Percentiles rank a stretch among this genome's conserved stretches.
Conservation (phyloP, 2,113 vertebrate species). For the Entomyzon cyanotis region DNA sequence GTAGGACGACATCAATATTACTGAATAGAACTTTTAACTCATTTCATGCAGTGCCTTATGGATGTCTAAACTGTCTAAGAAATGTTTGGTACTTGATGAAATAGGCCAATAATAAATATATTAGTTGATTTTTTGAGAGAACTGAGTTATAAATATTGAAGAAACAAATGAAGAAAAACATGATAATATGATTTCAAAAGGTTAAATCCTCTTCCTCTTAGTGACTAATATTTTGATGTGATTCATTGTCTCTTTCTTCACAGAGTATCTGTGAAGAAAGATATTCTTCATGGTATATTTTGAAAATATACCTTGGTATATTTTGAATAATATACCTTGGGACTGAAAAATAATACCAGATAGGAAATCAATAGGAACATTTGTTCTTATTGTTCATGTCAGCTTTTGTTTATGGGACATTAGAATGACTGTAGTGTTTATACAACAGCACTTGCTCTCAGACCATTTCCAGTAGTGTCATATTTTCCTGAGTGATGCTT, state of each 20-base stretch:
- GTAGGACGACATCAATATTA: not conserved
- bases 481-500: not conserved
- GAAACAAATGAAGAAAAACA: not conserved
- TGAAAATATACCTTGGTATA: not conserved
- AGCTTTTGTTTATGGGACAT: not conserved
- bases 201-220: not conserved
- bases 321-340: not conserved
- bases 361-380: conserved; percentile 38
- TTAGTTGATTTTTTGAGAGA: not conserved
- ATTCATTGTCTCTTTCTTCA: not conserved
- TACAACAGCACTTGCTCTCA: not conserved
- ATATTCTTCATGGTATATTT: conserved; percentile 3
- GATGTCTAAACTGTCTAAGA: not conserved
- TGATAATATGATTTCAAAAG: not conserved
- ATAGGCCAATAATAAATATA: not conserved
- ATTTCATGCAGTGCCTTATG: not conserved
- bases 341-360: not conserved
- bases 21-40: not conserved
- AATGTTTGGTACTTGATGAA: not conserved
- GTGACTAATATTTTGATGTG: not conserved
- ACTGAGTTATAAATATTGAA: not conserved
- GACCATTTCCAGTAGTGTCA: not conserved
- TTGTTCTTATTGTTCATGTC: conserved; percentile 21
- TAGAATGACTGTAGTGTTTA: conserved; percentile 14
- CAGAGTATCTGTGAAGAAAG: not conserved